Base-by-base conservation (phyloP, 2,888 invertebrate genomes). In the Neoscelio sp. region DNA sequence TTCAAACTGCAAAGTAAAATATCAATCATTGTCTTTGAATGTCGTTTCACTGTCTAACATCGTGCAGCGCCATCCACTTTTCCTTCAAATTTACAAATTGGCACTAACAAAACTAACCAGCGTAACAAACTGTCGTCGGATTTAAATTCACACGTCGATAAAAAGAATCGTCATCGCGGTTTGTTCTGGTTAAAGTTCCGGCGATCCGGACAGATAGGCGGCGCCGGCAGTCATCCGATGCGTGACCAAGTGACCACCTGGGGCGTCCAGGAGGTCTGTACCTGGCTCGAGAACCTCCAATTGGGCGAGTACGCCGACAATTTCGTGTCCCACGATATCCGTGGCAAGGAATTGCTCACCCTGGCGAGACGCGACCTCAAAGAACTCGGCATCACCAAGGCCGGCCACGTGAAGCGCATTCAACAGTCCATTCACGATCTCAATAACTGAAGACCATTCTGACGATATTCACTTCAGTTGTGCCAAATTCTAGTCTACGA, bases 331-430 rank as follows among this genome's bases (percentile, higher is more conserved):
- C 97, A 99, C 89, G 98, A 99, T 91, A 96, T 99, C 85, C 94
- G 97, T 26, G 99, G 98, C 0, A 93, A 95, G 28, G 98, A 98
- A 89, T 92, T 99, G 23, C 92, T 98, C 2, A 94, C 96, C 0
- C 91, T 99, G 68, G 97, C 97, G 1, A 92, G 98, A 56, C 92
- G 97, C 10, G 97, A 97, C 89, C 92, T 97, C 2, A 94, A 97
- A 89, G 99, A 99, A 82, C 92, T 99, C 44, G 98, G 98, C 5
- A 95, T 99, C 60, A 95, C 95, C 6, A 99, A 99, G 92, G 97
- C 99, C 54, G 99, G 99, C 0, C 99, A 99, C 90, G 95, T 98
- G 23, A 99, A 99, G 91, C 94, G 99, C 87, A 96, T 99, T 83
- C 94, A 98, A 81, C 97, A 97, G 90, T 97, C 96, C 15, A 96